Base-by-base conservation (phyloP, 2,113 vertebrate genomes). In the Gopherus flavomarginatus region DNA sequence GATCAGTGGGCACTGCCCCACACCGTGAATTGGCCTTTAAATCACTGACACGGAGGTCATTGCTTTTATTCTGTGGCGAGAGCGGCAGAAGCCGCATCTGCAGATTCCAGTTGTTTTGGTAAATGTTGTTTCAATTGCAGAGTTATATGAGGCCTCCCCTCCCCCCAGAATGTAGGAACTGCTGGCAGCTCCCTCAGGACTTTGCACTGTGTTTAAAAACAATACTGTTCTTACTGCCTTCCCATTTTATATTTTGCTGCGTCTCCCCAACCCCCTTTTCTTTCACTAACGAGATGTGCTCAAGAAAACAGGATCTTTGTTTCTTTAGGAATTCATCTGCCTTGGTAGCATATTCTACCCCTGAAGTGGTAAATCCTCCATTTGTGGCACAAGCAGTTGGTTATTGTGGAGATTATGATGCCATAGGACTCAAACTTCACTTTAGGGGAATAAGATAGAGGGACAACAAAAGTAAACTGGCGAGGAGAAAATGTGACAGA, bases 291-390 rank as follows among this genome's bases (percentile, higher is more conserved):
- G 83, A 84, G 44, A 62, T 90, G 44, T 44, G 27, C 87, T 91
- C 49, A 29, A 85, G 87, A 84, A 88, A 80, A 56, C 83, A 38
- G 44, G 17, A 82, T 79, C 92, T 88, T 96, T 97, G 95, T 96
- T 89, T 93, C 84, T 87, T 80, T 90, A 83, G 81, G 80, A 81
- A 87, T 38, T 69, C 81, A 35, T 38, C 81, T 88, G 93, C 82
- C 62, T 80, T 59, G 65, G 91, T 72, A 89, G 86, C 77, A 56
- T 88, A 89, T 82, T 85, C 93, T 79, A 85, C 91, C 90, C 94
- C 96, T 90, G 90, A 90, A 96, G 56, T 79, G 88, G 82, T 85
- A 83, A 86, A 90, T 81, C 90, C 79, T 78, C 62, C 77, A 65
- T 12, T 6, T 79, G 69, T 78, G 87, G 82, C 81, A 47, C 57